These are phyloP conservation scores for Cheumatopsyche charites DNA, from an alignment of 1,140 invertebrate species.

Conservation along the genomic window DNA sequence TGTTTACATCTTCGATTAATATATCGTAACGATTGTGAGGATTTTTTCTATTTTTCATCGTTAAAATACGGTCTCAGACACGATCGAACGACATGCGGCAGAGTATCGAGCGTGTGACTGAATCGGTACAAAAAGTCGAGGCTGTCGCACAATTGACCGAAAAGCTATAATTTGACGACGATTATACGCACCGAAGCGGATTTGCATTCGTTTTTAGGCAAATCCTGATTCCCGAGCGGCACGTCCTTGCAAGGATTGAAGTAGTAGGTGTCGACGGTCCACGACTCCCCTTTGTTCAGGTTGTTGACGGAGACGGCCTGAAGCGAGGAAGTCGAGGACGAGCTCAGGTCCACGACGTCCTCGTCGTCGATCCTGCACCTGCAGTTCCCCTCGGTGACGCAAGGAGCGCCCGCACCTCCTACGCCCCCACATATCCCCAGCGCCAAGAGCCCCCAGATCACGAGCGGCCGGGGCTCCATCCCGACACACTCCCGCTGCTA, in stretches of 20 bases:
- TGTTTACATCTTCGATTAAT: background rate
- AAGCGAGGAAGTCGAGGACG: background rate
- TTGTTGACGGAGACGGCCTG: background rate
- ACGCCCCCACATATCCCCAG: background rate
- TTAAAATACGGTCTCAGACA: no score
- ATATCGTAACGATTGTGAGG: no score
- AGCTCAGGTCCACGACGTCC: background rate
- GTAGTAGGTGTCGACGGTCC: background rate
- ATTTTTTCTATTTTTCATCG: no score
- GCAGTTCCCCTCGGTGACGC: background rate
- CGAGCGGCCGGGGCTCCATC: no score
- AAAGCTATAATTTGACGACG: background rate
- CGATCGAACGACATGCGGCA: no score
- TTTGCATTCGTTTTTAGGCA: background rate
- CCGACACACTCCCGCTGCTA: no score
- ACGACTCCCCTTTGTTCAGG: background rate
- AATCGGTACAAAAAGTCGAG: no score
- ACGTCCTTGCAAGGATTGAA: constrained; percentile 22
- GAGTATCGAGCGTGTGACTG: no score
- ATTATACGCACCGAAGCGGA: background rate
- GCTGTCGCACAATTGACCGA: no score
- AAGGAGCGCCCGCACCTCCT: background rate
- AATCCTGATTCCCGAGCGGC: background rate
- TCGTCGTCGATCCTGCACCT: background rate
- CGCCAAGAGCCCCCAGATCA: background rate